Percentiles rank a stretch among this genome's conserved stretches.
These are phyloP conservation scores for Capromys pilorides DNA, from an alignment of 2,797 vertebrate genomes.

Conservation along the genomic window DNA sequence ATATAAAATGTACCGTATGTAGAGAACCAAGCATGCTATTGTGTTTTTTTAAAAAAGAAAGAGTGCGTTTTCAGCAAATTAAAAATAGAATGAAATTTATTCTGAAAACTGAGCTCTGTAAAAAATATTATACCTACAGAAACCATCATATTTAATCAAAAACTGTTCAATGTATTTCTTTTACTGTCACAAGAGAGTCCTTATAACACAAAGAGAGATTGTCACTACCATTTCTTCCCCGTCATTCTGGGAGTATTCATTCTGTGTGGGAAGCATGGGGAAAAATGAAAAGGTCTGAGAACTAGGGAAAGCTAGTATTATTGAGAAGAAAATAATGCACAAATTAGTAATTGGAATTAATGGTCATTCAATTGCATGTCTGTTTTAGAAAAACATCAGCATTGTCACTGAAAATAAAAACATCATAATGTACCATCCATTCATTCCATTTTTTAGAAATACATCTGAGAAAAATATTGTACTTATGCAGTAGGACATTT, in stretches of 20 bases:
- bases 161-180: conserved; percentile 3
- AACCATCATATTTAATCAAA: neutral
- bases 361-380: neutral
- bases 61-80: conserved; percentile 10
- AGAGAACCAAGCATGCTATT: neutral
- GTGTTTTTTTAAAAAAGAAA: neutral
- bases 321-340: neutral
- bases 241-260: neutral
- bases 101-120: neutral
- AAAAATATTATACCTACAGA: neutral
- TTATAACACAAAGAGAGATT: neutral
- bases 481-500: neutral
- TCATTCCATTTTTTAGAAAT: conserved; percentile 46
- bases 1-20: neutral
- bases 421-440: neutral
- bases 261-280: neutral
- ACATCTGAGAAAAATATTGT: conserved; percentile 20
- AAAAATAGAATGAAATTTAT: conserved; percentile 21
- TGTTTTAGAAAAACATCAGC: conserved; percentile 46
- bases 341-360: conserved; percentile 29
- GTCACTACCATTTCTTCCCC: neutral
- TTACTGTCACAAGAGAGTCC: neutral
- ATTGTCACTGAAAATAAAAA: conserved; percentile 43
- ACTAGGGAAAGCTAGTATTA: conserved; percentile 18
- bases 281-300: neutral